Base-by-base conservation (phyloP, 1,140 invertebrate genomes). In the Cydia fagiglandana region DNA sequence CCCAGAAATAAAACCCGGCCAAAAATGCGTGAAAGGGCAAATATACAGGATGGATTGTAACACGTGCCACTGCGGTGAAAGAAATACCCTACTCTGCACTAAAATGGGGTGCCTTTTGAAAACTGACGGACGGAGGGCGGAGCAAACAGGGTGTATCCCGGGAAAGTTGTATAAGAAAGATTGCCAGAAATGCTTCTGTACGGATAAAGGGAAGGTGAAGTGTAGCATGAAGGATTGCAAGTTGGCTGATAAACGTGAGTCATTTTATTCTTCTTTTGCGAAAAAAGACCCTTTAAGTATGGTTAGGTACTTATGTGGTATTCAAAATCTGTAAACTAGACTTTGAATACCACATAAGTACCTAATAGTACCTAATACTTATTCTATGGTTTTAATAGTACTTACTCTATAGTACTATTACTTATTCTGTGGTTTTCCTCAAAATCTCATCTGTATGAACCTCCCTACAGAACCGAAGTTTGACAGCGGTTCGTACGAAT, bases 21-120 rank as follows among this genome's bases (percentile, higher is more conserved):
- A 85, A 17, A 73, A 66, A 7, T 94, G 93, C 78, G 78, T 83
- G 3, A 82, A 87, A 0, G 91, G 90, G 0, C 76, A 89, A 76
- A 64, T 82, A 17, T 94, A 93, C 75, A 86, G 83, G 76, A 83
- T 85, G 28, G 86, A 86, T 3, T 94, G 93, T 77, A 94, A 94
- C 73, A 89, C 84, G 0, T 94, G 93, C 64, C 80, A 78, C 13
- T 94, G 93, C 76, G 84, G 83, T 0, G n/a, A 76, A 1, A 78
- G 10, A 0, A 17, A 88, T 17, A 89, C 86, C 3, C 81, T 91
- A 0, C 61, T 87, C 6, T 94, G 93, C 75, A 93, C 91, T 0
- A 89, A 88, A 77, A 83, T 84, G 78, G 78, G 78, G 9, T 85
- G 84, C 15, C 4, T 81, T 2, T 38, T 34, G 73, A 66, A 6